Conservation (phyloP, 2,113 vertebrate species). For the Andinoacara biseriatus region DNA sequence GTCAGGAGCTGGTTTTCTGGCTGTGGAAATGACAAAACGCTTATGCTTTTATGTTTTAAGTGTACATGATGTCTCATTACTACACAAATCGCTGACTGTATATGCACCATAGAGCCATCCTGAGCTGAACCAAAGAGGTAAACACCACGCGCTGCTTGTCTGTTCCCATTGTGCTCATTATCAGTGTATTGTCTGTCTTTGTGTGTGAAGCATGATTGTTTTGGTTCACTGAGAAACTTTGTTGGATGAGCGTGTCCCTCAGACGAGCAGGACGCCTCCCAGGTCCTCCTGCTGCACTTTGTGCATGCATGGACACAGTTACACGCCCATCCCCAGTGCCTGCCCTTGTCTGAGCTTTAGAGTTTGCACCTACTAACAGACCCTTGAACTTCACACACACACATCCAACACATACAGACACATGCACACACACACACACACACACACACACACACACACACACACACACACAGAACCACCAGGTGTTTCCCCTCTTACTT, state of each 20-base stretch:
- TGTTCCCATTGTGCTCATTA: slow-evolving; percentile 43
- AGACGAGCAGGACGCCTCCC: slow-evolving; percentile 39
- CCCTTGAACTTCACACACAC: slow-evolving; percentile 61
- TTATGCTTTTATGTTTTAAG: no score
- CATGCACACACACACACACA: slow-evolving; percentile 19
- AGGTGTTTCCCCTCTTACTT: slow-evolving; percentile 61
- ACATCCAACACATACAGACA: slow-evolving; percentile 41
- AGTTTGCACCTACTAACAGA: slow-evolving; percentile 57
- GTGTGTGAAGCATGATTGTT: slow-evolving; percentile 71
- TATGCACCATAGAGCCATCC: background rate
- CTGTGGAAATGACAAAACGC: slow-evolving; percentile 1
- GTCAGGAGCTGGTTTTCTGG: background rate
- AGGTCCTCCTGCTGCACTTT: slow-evolving; percentile 46
- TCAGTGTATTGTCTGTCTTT: slow-evolving; percentile 65
- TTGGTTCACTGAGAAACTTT: slow-evolving; percentile 60
- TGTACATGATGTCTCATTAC: slow-evolving; percentile 2
- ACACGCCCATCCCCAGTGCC: slow-evolving; percentile 48
- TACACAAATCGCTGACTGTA: background rate
- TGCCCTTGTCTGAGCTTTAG: slow-evolving; percentile 48
- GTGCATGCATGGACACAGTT: slow-evolving; percentile 56
- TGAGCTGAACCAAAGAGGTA: slow-evolving; percentile 11
- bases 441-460: slow-evolving; percentile 40
- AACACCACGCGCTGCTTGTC: slow-evolving; percentile 9
- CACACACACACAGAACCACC: slow-evolving; percentile 42
- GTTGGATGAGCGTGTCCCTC: slow-evolving; percentile 57